Evolutionary conservation across 2,888 invertebrate species (phyloP), one percentile per base, ranked within the genome.

Genomic region (Cecidostiba fungosa): DNA sequence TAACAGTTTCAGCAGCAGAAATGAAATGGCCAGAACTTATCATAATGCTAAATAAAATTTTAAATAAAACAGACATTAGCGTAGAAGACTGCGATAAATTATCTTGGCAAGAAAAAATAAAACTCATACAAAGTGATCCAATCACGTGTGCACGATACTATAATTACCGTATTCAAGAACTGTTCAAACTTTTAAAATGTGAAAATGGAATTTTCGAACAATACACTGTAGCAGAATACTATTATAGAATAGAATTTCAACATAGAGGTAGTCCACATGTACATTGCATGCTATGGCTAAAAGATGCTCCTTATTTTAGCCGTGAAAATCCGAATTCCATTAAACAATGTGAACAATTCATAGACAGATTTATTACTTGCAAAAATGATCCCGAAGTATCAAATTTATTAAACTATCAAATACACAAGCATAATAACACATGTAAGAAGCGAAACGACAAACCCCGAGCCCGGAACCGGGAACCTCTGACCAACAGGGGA

Each of bases 111-210:
- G 85, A 88, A 84, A 87, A 87, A 82, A 73, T 54, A 43, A 81
- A 78, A 78, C 50, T 89, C 50, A 86, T 88, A 10, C 85, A 86
- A 81, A 74, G 72, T 62, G 89, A 89, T 85, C 88, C 88, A 39
- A 85, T 89, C 14, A 88, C 88, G 54, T 87, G 87, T 82, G 87
- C 88, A 26, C 77, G 85, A 66, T 89, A 88, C 83, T 89, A 87
- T 78, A 85, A 88, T 36, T 36, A 78, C 29, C 62, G 62, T 3
- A 59, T 78, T 39, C 62, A 78, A 69, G 66, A 62, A 78, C 23
- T 78, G 23, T 69, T 59, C 62, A 70, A 87, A 76, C 23, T 88
- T 72, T 77, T 76, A 16, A 79, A 86, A 69, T 84, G 39, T 19
- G 19, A 73, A 76, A 82, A 88, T 76, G 82, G 86, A 50, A 39